Base-by-base conservation (phyloP, 2,888 invertebrate genomes). In the Trachelus iudaicus region DNA sequence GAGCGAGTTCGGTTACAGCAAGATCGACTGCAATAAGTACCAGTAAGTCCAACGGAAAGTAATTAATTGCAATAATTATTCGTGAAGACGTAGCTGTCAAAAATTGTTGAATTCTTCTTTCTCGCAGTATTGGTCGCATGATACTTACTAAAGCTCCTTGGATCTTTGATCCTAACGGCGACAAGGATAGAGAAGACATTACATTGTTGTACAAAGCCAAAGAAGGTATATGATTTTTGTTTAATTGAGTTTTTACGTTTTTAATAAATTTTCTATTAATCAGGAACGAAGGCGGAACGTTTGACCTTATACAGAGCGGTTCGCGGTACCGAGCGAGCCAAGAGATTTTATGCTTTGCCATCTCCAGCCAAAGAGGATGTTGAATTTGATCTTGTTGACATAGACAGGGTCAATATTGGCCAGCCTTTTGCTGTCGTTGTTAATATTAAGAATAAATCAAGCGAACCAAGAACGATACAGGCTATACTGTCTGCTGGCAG, bases 241-340 rank as follows among this genome's bases (percentile, higher is more conserved):
- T 33, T 31, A 30, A 23, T 71, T 71, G 31, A 3, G 31, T 12
- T 31, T 71, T 34, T 69, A 11, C 3, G 4, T 56, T 56, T 23
- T 9, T 56, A 23, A 9, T 73, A 1, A 73, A 34, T 34, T 11
- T 71, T 33, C 73, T 74, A 78, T 40, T 30, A 79, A 81, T 12
- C 80, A 93, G 93, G 96, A 23, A 94, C 95, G 0, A 93, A 94
- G 23, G 95, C 94, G 0, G 97, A 97, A 90, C 92, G 97, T 12
- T 90, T 96, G 80, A 94, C 96, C 1, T 92, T 97, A 37, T 94
- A 95, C 91, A 96, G 96, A 88, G 97, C 96, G 1, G 95, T 96
- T 0, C 92, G 96, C 23, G 94, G 94, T 84, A 94, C 94, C 0
- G 93, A 94, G 85, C 92, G 94, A 76, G 95, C 96, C 1, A 95